Evolutionary conservation across 1,140 invertebrate species (phyloP), one percentile per base, ranked within the genome.

Genomic region (Atopsyche davidsoni): DNA sequence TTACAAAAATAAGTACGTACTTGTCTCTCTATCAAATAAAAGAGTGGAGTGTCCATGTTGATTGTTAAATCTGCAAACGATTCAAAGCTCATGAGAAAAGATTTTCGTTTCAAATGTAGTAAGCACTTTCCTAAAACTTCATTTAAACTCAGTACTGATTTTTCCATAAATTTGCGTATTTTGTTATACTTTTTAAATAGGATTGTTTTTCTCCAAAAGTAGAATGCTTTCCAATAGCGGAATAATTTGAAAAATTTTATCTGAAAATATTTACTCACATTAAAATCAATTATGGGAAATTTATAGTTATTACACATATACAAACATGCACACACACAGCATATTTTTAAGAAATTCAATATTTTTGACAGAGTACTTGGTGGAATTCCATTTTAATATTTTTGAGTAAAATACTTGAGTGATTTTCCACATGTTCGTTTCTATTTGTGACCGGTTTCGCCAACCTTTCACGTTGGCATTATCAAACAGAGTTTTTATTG

Each of bases 191-290:
- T 91, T 25, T 76, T 76, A 53, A 76, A 81, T 18, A 78, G 68
- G 13, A 91, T 78, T n/a, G 80, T 82, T 60, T 86, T 86, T 28
- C 78, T 72, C 89, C 89, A 92, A 0, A 85, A 76, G 59, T 82
- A 85, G 64, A 91, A 89, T 0, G 83, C 80, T 66, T 90, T 91
- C 87, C 88, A 91, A 40, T 81, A 76, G 9, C 84, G 76, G 62
- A 85, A 91, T 17, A 79, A 64, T 14, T 72, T 68, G 64, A 92
- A 91, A 17, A 81, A 79, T 50, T 78, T 81, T 32, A 90, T 85
- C 78, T 86, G 62, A 46, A 67, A 58, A 44, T 48, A 54, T 50
- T 32, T 50, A 40, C 16, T 3, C n/a, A 10, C 16, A 38, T 35
- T n/a, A 19, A n/a, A 22, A 17, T n/a, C 28, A 31, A 47, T 46